Base-by-base conservation (phyloP, 1,140 invertebrate species). In the Propsilocerus akamusi region DNA sequence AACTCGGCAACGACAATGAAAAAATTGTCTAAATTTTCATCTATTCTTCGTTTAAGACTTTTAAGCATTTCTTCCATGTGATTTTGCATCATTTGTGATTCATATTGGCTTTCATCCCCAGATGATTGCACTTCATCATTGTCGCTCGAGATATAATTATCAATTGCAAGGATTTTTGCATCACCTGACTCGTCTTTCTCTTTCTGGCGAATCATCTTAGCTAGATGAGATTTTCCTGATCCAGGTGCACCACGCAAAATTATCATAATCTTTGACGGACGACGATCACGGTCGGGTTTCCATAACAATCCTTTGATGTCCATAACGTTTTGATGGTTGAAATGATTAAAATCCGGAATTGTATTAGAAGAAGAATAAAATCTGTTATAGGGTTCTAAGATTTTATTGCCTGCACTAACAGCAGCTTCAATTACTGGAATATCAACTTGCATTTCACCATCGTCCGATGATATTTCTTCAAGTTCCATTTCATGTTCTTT, bases 81-180 rank as follows among this genome's bases (percentile, higher is more conserved):
- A 23, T 73, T 73, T 46, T 79, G 72, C 65, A 96, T 92, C 75
- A 86, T 78, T 25, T 73, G 75, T 50, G 79, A 73, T 56, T 97
- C 92, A 68, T 86, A 96, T 62, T 95, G 84, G 86, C 55, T 83
- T 78, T 6, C 76, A 70, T 60, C 90, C 86, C 25, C 73, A 41
- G 10, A 20, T n/a, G n/a, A n/a, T 74, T 53, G 81, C 74, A 59
- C 81, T 76, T 81, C 80, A 65, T 94, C 91, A 47, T 80, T 77
- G 71, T 96, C 92, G 41, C 84, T 79, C 68, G 95, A 83, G 58
- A 95, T 97, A 66, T 97, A 97, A 70, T 97, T 92, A 68, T 97
- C 92, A 34, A 97, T 75, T 53, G 86, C 91, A 49, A 97, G 73
- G 58, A 97, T 93, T 54, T 93, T 83, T 34, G 83, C 85, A 52